Base-by-base conservation (phyloP, 2,797 vertebrate species). In the Malurus splendens region DNA sequence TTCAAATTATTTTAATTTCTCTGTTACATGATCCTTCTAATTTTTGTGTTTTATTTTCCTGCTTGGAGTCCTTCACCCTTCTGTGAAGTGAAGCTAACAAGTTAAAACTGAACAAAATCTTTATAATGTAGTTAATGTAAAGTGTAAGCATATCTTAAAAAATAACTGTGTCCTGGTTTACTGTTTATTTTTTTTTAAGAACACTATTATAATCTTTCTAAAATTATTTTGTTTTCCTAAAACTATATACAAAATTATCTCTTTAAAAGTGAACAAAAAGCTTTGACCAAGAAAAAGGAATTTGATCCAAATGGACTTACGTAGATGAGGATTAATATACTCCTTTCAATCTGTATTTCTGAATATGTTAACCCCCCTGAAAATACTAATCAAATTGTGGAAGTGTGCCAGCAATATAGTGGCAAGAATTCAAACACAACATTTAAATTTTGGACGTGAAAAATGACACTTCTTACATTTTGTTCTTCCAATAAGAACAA, bases 341-440 rank as follows among this genome's bases (percentile, higher is more conserved):
- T 52, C 7, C n/a, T 68, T 92, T 54, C 30, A 67, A 25, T 27
- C 14, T 39, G 7, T 42, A 61, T 45, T 88, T 30, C 9, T 10
- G 4, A 90, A 67, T 66, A n/a, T 22, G 15, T 41, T 86, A 60
- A 55, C 19, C 52, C 2, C 11, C 27, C 27, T 77, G 39, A 85
- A 93, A 90, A 80, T 70, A 71, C 25, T 39, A 82, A 90, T 60
- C 74, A 22, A 61, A 76, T 74, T 71, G 36, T 89, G 59, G 39
- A 81, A 68, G 9, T 59, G 10, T 13, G 8, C 7, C 39, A 78
- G 22, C 9, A 25, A 67, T 73, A 76, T 27, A 85, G 44, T 51
- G 47, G n/a, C 42, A 80, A 73, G 62, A 94, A 87, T 72, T 77
- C 44, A 91, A 47, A 82, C 7, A 59, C 30, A 84, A 25, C 6